These are phyloP conservation scores for Pararge aegeria DNA, from an alignment of 1,140 invertebrate species.

Conservation along the genomic window DNA sequence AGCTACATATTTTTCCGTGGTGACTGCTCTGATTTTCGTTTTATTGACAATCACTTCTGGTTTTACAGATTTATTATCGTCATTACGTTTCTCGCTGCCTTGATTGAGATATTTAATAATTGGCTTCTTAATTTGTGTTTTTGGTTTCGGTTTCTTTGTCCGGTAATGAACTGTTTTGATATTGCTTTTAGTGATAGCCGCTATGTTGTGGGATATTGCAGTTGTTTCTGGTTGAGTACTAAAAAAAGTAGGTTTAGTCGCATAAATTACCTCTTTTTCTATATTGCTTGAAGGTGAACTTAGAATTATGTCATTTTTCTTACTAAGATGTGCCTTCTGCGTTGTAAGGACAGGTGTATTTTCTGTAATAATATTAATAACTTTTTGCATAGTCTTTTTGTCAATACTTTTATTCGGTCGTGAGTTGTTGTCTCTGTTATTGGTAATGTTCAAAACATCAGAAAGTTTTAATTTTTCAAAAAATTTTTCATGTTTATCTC, in stretches of 20 bases:
- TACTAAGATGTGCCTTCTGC: not conserved
- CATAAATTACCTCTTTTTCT: slow-evolving; percentile 19
- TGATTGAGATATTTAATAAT: slow-evolving; percentile 32
- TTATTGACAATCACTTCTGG: slow-evolving; percentile 41
- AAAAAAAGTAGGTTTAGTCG: slow-evolving; percentile 8
- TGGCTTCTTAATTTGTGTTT: slow-evolving; percentile 62
- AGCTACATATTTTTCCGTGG: slow-evolving; percentile 38
- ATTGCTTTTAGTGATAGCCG: slow-evolving; percentile 64
- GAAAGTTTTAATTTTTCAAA: slow-evolving; percentile 49
- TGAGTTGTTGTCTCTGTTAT: slow-evolving; percentile 9
- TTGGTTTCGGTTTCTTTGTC: slow-evolving; percentile 63
- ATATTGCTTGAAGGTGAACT: not conserved
- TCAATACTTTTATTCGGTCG: slow-evolving; percentile 1
- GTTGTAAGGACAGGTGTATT: not conserved
- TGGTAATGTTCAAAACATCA: not conserved
- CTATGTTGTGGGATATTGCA: slow-evolving; percentile 48
- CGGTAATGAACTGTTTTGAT: slow-evolving; percentile 61
- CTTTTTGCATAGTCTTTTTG: not conserved
- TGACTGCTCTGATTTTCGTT: slow-evolving; percentile 42
- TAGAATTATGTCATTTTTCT: slow-evolving; percentile 19
- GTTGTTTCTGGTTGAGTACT: slow-evolving; percentile 32
- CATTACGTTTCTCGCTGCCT: slow-evolving; percentile 29
- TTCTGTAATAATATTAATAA: not conserved
- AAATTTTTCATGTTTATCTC: slow-evolving; percentile 74
- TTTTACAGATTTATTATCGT: slow-evolving; percentile 39